Base-by-base conservation (phyloP, 1,140 invertebrate species). In the Aphelinus certus region DNA sequence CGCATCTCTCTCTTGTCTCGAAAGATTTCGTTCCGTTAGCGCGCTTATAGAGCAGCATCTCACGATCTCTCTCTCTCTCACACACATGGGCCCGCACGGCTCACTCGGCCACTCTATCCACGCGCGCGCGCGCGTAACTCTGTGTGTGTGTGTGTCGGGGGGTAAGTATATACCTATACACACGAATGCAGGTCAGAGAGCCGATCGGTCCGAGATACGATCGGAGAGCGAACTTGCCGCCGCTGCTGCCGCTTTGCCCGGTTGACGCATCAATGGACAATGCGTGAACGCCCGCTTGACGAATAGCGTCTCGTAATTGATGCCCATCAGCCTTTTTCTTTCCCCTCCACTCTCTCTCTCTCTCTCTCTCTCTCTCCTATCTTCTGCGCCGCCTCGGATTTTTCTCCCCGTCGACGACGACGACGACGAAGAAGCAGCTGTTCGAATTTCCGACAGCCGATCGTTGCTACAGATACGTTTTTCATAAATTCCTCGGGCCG, bases 241-340 rank as follows among this genome's bases (percentile, higher is more conserved):
- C 42, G 56, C 56, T 10, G 58, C 61, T 10, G 65, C 57, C 55
- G 64, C 71, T 47, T 58, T 45, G 46, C 47, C 63, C 51, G 71
- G 62, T 71, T 73, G 72, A 75, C 73, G 73, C 73, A 75, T 73
- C 72, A 64, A 67, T 69, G 66, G 73, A 64, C 55, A 75, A 75
- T 75, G 73, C 65, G 45, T 48, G 57, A 48, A 53, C 57, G 68
- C 48, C 26, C 51, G 62, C 61, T 3, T 51, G 76, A 70, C 61
- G 71, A 71, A 69, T 65, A 55, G 48, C 56, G 56, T 55, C 26
- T 63, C n/a, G 67, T 62, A 68, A 77, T 75, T 75, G 69, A 55
- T 71, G 71, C 53, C 61, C 51, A 26, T 26, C 26, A 26, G 26
- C 5, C 63, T 7, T 61, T 61, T 9, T 51, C 68, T 60, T 48